Percentiles rank a stretch among this genome's conserved stretches.
These are phyloP conservation scores for Lepidurus packardi DNA, from an alignment of 1,140 invertebrate species.

Conservation along the genomic window DNA sequence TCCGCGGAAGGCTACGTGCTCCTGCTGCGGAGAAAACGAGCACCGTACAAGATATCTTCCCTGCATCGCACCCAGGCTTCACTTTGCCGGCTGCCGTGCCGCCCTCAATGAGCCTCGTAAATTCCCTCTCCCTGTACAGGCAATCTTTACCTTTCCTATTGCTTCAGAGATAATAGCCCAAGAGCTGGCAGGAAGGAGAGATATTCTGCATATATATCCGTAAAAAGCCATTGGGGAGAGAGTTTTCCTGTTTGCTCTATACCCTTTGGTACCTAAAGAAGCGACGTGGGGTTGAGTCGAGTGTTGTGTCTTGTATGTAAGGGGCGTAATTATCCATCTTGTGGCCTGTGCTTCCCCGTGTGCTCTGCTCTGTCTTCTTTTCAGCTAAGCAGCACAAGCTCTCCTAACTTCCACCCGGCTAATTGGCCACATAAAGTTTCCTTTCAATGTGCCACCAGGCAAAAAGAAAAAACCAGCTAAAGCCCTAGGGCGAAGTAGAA, in stretches of 20 bases:
- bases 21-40: no score
- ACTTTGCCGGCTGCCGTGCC: neutral
- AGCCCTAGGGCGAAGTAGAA: neutral
- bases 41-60: neutral
- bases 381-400: neutral
- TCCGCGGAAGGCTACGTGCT: neutral
- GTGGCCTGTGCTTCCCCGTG: neutral
- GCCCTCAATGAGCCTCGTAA: neutral
- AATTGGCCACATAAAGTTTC: conserved; percentile 14
- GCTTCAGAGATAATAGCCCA: neutral
- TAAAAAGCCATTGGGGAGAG: neutral
- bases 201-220: neutral
- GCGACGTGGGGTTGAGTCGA: neutral
- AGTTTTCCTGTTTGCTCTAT: neutral
- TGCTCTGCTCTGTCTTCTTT: neutral
- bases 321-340: neutral
- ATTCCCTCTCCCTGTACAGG: neutral
- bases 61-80: neutral
- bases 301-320: neutral
- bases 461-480: neutral
- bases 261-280: neutral
- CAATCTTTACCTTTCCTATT: neutral
- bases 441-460: neutral
- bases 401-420: conserved; percentile 9
- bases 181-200: neutral